Percentiles rank a stretch among this genome's conserved stretches.
Evolutionary conservation across 2,797 vertebrate genomes (phyloP).

Genomic region (Delichon dasypus): DNA sequence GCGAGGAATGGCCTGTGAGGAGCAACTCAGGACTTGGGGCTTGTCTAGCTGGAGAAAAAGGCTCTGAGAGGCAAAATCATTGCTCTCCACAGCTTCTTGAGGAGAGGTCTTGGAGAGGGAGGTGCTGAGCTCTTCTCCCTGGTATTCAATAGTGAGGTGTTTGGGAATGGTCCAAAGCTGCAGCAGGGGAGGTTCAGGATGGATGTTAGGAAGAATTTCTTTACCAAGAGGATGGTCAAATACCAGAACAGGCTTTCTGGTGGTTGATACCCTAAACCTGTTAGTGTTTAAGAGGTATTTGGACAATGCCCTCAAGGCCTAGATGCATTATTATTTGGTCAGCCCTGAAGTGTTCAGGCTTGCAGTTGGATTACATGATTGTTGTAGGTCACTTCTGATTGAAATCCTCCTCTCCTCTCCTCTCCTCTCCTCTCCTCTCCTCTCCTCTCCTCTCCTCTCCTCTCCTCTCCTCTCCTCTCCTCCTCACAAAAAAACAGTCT

Average conservation of each 20-base stretch:
- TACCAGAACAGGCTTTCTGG: not conserved
- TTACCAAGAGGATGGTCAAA: not conserved
- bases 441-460: not conserved
- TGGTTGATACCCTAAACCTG: not conserved
- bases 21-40: not conserved
- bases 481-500: not conserved
- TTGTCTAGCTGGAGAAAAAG: not conserved
- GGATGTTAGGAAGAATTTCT: not conserved
- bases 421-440: not conserved
- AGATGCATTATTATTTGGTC: not conserved
- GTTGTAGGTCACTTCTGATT: not conserved
- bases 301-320: not conserved
- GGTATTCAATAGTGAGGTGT: accelerated
- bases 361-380: not conserved
- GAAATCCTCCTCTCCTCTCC: not conserved
- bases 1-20: not conserved
- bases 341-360: not conserved
- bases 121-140: not conserved
- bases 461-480: not conserved
- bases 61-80: not conserved
- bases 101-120: not conserved
- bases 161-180: not conserved
- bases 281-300: not conserved
- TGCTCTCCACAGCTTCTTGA: not conserved
- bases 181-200: accelerated